Evolutionary conservation across 2,888 invertebrate species (phyloP), one percentile per base, ranked within the genome.

Genomic region (Alsophila aescularia): DNA sequence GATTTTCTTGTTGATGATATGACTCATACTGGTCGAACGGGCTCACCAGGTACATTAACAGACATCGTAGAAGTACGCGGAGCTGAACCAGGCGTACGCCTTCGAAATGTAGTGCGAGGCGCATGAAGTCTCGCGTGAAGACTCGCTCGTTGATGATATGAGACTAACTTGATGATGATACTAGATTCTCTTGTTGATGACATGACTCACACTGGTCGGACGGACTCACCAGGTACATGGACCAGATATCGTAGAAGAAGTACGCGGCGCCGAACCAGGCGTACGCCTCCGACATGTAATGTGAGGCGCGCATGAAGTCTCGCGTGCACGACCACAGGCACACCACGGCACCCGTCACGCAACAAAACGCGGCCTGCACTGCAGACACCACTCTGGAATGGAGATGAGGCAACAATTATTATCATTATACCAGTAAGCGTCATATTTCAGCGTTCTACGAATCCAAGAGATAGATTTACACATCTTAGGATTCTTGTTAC

Each of bases 191-290:
- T 2, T 2, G 24, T 7, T 8, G 24, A 24, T 24, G 7, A 2
- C 7, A 24, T 8, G 24, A 24, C 7, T 1, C 24, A 24, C 24
- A 8, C 4, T 8, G 24, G 24, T 24, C 2, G 7, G 4, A 0
- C 9, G 0, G n/a, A 73, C 94, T 94, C 56, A 95, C 95, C 84
- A 93, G 93, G 70, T 95, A 96, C 96, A 96, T 96, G 14, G 95
- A 95, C 94, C 95, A 95, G 63, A 95, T 95, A 82, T 96, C 96
- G 73, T 96, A 95, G 88, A 95, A 94, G 83, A 95, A 95, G 83
- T 95, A 95, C 0, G 95, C 95, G 27, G 95, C 95, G 1, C 95
- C 96, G 77, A 96, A 95, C 95, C 95, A 96, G 0, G 95, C 95
- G 81, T 96, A 96, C 0, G 95, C 95, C 73, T 96, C 95, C 45